A percentile compares a stretch with the other conserved stretches of the same genome.
These are phyloP conservation scores for Xenus cinereus DNA, from an alignment of 2,113 vertebrate genomes.

Conservation along the genomic window DNA sequence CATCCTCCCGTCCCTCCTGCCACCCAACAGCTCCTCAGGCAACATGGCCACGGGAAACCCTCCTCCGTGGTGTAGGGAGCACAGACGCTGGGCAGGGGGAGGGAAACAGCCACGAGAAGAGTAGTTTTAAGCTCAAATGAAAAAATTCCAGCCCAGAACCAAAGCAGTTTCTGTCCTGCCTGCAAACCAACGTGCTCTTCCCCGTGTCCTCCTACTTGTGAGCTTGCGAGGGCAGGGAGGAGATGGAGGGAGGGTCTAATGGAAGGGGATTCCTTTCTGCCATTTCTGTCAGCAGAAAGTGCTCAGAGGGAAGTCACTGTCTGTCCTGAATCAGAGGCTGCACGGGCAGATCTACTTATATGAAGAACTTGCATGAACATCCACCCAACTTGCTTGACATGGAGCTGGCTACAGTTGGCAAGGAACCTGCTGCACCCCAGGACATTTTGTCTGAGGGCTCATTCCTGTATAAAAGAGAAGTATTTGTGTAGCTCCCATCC, in stretches of 20 bases:
- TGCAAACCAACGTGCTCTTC: not conserved
- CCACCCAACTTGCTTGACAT: not conserved
- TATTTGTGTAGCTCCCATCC: not conserved
- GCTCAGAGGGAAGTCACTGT: not conserved
- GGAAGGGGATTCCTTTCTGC: not conserved
- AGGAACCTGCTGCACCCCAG: not conserved
- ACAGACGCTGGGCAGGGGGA: not conserved
- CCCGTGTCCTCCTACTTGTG: not conserved
- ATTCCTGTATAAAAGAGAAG: not conserved
- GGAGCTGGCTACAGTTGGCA: not conserved
- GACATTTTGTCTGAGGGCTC: not conserved
- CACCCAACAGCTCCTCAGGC: fast-evolving
- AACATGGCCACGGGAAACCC: not conserved
- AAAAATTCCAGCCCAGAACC: not conserved
- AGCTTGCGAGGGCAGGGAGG: not conserved
- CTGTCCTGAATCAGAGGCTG: not conserved
- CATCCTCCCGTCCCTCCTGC: not conserved
- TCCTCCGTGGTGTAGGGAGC: not conserved
- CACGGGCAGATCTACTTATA: not conserved
- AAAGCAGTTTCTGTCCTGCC: not conserved
- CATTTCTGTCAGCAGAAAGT: not conserved
- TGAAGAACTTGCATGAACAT: not conserved
- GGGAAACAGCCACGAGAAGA: not conserved
- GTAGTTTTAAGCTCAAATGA: not conserved
- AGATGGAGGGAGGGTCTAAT: not conserved